Conservation (phyloP, 2,888 invertebrate species). For the Aspidapion aeneum region DNA sequence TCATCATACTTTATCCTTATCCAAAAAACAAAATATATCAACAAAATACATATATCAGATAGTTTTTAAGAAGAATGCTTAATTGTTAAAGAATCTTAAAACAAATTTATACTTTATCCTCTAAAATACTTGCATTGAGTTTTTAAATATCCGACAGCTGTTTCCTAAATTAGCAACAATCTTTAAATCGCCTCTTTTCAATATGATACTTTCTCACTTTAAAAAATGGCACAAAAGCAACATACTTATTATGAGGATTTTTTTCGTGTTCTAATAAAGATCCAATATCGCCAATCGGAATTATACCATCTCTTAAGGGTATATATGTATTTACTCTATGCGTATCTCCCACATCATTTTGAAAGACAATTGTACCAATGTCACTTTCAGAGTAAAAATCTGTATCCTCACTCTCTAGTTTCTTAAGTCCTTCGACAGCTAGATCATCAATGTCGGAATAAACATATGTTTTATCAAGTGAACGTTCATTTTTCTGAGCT, state of each 20-base stretch:
- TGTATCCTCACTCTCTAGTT: neutral
- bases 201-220: constrained; percentile 20
- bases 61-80: no score
- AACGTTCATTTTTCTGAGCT: no score
- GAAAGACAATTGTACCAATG: neutral
- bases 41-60: no score
- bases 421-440: neutral
- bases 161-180: neutral
- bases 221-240: constrained; percentile 24
- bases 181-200: constrained; percentile 7
- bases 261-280: neutral
- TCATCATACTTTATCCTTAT: no score
- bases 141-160: no score
- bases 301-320: neutral
- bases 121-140: no score
- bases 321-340: neutral
- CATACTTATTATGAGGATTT: constrained; percentile 5
- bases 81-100: no score
- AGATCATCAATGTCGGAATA: neutral
- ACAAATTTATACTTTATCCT: no score
- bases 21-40: no score
- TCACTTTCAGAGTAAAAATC: no score
- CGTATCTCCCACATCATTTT: neutral
- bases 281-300: neutral
- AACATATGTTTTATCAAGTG: no score